Evolutionary conservation across 2,113 vertebrate species (phyloP), one percentile per base, ranked within the genome.

Genomic region (Sylvietta virens): DNA sequence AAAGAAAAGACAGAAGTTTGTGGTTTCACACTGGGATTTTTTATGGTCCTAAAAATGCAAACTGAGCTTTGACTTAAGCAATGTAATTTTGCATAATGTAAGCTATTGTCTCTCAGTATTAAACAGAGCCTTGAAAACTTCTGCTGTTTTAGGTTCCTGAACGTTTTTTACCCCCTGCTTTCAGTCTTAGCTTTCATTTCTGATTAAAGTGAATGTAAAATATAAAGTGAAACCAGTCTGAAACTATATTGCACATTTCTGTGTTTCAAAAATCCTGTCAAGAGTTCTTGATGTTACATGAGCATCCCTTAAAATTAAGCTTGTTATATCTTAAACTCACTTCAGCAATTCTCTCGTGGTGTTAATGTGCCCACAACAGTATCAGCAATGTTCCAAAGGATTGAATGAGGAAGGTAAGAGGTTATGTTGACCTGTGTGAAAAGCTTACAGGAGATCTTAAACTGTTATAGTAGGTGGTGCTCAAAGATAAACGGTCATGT

Each of bases 21-120:
- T 96, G 97, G 97, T 97, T 98, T 98, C 97, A 97, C 97, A 98
- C 97, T 97, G 85, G 66, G 90, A 72, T 95, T 97, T 98, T 98
- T 97, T 97, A 97, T 94, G 86, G 87, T 94, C 94, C 74, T 30
- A 96, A 97, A 97, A 97, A 96, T 95, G 97, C 89, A 97, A 96
- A 97, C 95, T n/a, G 92, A 97, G 72, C 91, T 97, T 95, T 88
- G 93, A 96, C 95, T 97, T 84, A 91, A 92, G 92, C 96, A 97
- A 85, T 91, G 66, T 74, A 84, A 92, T 95, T 94, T 91, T 95
- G 81, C 84, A 69, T 77, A 93, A 88, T 76, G 74, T 97, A 79
- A 79, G 60, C 90, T 92, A 92, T 90, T 94, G 94, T 95, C 86
- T 76, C 39, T 91, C 86, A 62, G 64, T 89, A 74, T 91, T 78